phyloP scores from a whole-genome alignment of 2,888 invertebrate species.

The Pterostichus niger region DNA sequence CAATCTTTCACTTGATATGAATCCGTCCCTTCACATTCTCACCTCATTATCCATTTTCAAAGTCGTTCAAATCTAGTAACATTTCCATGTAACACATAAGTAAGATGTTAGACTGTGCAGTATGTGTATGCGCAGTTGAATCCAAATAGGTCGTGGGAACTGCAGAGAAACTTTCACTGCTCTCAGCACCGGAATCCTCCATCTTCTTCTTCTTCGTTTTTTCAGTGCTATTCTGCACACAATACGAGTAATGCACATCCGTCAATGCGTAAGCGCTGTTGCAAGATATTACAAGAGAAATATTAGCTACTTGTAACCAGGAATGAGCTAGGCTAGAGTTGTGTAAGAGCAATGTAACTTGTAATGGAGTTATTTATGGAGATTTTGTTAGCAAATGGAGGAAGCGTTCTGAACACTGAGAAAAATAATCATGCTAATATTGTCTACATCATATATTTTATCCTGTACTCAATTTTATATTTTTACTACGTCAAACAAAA shows the following conservation, averaged over 20 bases:
- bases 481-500: no score
- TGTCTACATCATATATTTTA: no score
- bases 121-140: neutral
- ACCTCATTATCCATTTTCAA: conserved; percentile 13
- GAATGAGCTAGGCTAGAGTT: no score
- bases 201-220: conserved; percentile 9
- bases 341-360: neutral
- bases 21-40: conserved; percentile 4
- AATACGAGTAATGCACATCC: conserved; percentile 36
- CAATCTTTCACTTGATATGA: no score
- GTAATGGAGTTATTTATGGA: no score
- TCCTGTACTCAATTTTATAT: no score
- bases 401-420: no score
- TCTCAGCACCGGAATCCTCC: conserved; percentile 19
- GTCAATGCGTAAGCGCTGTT: conserved; percentile 25
- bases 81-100: neutral
- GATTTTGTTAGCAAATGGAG: no score
- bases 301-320: conserved; percentile 29
- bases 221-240: conserved; percentile 23
- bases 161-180: conserved; percentile 38
- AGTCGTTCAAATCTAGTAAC: conserved; percentile 2
- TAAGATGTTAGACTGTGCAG: conserved; percentile 7
- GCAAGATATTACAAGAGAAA: conserved; percentile 5
- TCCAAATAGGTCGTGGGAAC: conserved; percentile 36
- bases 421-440: no score